Conservation (phyloP, 2,888 invertebrate genomes). For the Neoscelio sp. region DNA sequence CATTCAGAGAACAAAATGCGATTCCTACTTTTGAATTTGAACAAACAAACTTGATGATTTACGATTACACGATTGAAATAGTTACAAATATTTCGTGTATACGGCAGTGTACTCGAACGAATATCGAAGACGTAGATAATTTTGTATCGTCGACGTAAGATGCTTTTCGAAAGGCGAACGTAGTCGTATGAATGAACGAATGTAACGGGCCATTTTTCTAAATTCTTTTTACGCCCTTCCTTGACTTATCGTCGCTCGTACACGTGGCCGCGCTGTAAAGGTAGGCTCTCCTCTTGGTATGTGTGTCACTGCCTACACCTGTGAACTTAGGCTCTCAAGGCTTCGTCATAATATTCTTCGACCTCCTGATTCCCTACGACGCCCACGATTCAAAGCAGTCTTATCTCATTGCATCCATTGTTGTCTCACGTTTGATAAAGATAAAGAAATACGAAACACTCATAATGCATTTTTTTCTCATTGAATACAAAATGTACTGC, state of each 20-base stretch:
- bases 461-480: too few species aligned
- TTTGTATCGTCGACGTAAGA: too few species aligned
- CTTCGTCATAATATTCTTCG: conserved; percentile 56
- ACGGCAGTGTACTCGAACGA: too few species aligned
- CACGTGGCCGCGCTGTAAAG: conserved; percentile 51
- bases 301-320: conserved; percentile 64
- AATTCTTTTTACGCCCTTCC: conserved; percentile 60
- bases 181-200: conserved; percentile 48
- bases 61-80: too few species aligned
- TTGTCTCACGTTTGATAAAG: conserved; percentile 34
- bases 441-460: conserved; percentile 17
- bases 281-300: conserved; percentile 50
- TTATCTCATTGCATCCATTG: conserved; percentile 27
- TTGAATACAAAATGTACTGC: too few species aligned
- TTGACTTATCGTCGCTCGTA: conserved; percentile 25
- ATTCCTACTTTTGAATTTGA: too few species aligned
- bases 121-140: too few species aligned
- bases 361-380: conserved; percentile 59
- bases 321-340: conserved; percentile 64
- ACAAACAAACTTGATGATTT: too few species aligned
- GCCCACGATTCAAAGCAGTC: conserved; percentile 50
- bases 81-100: too few species aligned
- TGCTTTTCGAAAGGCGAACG: too few species aligned
- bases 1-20: too few species aligned
- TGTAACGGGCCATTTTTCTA: conserved; percentile 58